Conservation (phyloP, 2,797 vertebrate genomes). For the Diplodus sargus region DNA sequence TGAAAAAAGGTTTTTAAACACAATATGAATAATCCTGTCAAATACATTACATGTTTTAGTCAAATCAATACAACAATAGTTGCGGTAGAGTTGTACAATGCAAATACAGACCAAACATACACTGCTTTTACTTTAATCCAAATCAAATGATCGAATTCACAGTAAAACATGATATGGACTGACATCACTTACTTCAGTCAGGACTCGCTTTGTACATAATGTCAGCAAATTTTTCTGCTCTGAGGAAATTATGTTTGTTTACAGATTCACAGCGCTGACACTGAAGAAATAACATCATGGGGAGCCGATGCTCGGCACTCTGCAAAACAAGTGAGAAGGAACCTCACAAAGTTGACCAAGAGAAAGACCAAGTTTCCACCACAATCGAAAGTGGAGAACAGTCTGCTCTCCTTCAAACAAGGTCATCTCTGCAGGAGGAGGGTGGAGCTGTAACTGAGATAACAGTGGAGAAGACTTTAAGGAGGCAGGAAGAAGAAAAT, state of each 20-base stretch:
- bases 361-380: not conserved
- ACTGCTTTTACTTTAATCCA: not conserved
- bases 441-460: fast-evolving
- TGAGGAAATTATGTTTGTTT: not conserved
- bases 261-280: not conserved
- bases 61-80: not conserved
- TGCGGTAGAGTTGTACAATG: not conserved
- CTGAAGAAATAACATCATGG: constrained; percentile 14
- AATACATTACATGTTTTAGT: not conserved
- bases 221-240: not conserved
- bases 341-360: not conserved
- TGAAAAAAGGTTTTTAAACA: not conserved
- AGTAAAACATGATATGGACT: too few relatives aligned
- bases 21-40: not conserved
- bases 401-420: not conserved
- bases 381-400: not conserved
- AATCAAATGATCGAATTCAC: too few relatives aligned
- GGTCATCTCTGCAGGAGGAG: not conserved
- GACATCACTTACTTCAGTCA: too few relatives aligned
- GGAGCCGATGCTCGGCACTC: not conserved
- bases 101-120: not conserved
- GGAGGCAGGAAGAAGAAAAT: not conserved
- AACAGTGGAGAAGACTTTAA: not conserved
- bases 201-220: too few relatives aligned
- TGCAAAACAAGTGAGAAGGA: not conserved